A percentile compares a stretch with the other conserved stretches of the same genome.
phyloP scores from a whole-genome alignment of 2,888 invertebrate genomes.

The Orthosia cruda region DNA sequence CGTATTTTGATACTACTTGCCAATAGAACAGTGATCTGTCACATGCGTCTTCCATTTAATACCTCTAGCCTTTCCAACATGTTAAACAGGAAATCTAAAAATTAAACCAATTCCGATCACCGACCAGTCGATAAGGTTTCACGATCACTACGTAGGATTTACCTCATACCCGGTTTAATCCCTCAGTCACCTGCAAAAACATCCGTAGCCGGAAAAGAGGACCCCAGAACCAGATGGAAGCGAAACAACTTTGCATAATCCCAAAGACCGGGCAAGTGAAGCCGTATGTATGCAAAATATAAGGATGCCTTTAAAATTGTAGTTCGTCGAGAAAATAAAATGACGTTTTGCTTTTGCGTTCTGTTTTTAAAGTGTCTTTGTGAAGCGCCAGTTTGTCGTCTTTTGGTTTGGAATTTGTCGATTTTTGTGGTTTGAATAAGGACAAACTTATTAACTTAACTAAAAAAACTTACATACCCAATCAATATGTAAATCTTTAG shows the following conservation, averaged over 20 bases:
- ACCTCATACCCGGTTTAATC: constrained; percentile 37
- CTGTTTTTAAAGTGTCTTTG: constrained; percentile 36
- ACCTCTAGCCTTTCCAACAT: too few species aligned
- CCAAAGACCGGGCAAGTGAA: constrained; percentile 37
- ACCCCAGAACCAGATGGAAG: constrained; percentile 40
- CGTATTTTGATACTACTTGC: too few species aligned
- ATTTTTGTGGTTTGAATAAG: not conserved
- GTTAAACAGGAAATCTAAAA: too few species aligned
- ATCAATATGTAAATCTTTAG: too few species aligned
- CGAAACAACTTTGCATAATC: constrained; percentile 60
- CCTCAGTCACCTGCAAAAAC: constrained; percentile 43
- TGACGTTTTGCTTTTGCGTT: constrained; percentile 27
- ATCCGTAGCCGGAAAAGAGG: constrained; percentile 35
- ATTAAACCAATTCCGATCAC: not conserved
- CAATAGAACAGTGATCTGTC: too few species aligned
- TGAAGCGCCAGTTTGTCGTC: constrained; percentile 13
- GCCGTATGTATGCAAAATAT: constrained; percentile 61
- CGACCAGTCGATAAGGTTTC: not conserved
- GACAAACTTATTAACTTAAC: too few species aligned
- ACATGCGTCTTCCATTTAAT: too few species aligned
- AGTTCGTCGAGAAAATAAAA: constrained; percentile 42
- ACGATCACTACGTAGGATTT: constrained; percentile 19
- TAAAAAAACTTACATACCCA: too few species aligned
- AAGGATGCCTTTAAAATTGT: constrained; percentile 56
- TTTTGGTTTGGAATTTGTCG: not conserved